Conservation (phyloP, 2,797 vertebrate genomes). For the Eospalax fontanierii region DNA sequence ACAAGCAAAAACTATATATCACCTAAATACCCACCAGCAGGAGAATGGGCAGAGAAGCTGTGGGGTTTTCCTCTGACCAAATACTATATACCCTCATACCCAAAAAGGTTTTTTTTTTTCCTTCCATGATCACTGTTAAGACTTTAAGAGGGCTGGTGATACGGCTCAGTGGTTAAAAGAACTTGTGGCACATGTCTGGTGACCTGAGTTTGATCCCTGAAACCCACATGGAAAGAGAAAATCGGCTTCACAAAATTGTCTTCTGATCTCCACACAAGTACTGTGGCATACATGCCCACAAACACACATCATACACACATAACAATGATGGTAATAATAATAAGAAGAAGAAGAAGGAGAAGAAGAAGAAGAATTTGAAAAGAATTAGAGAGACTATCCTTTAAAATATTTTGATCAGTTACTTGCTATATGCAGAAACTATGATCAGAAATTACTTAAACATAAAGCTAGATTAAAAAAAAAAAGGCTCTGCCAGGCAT, state of each 20-base stretch:
- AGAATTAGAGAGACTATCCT: not conserved
- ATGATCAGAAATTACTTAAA: not conserved
- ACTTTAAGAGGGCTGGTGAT: not conserved
- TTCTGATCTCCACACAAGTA: not conserved
- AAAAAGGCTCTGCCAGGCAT: not conserved
- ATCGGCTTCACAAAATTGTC: not conserved
- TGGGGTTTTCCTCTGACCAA: not conserved
- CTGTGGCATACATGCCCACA: not conserved
- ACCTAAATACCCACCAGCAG: not conserved
- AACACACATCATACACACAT: not conserved
- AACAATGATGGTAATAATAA: not conserved
- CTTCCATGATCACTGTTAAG: not conserved
- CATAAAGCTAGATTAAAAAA: not conserved
- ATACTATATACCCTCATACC: not conserved
- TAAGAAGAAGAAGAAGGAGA: too few species aligned
- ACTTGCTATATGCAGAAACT: not conserved
- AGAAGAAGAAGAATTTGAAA: not conserved
- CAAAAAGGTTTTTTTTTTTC: not conserved
- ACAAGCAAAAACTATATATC: not conserved
- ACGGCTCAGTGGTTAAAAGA: too few species aligned
- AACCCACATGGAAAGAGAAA: not conserved
- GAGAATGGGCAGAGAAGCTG: not conserved
- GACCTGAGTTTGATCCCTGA: not conserved
- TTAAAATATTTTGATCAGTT: not conserved
- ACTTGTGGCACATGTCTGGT: not conserved